phyloP scores from a whole-genome alignment of 2,797 vertebrate genomes.

The Aselliscus stoliczkanus region DNA sequence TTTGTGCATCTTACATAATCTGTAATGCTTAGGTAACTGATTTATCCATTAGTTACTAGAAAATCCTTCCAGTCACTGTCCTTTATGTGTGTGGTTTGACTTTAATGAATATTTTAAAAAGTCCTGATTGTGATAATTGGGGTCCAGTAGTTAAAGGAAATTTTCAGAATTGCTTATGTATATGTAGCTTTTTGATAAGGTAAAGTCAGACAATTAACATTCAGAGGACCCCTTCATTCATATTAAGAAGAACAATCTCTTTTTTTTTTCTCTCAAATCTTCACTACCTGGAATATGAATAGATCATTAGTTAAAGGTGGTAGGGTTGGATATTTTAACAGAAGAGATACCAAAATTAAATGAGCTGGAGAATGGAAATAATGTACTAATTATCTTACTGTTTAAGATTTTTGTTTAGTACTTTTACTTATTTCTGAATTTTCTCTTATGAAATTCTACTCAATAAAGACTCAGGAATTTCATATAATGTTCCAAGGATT shows the following conservation, averaged over 20 bases:
- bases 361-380: not conserved
- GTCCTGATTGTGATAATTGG: conserved; percentile 49
- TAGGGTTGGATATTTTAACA: not conserved
- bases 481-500: not conserved
- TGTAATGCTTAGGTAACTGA: not conserved
- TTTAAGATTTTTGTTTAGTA: not conserved
- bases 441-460: not conserved
- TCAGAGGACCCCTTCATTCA: not conserved
- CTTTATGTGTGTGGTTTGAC: not conserved
- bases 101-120: conserved; percentile 14
- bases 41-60: not conserved
- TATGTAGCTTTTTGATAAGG: conserved; percentile 35
- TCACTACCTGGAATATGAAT: not conserved
- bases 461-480: conserved; percentile 1
- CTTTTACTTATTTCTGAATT: not conserved
- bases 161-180: conserved; percentile 33
- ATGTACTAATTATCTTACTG: not conserved
- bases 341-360: conserved; percentile 3
- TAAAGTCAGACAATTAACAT: conserved; percentile 27
- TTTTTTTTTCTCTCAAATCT: not conserved
- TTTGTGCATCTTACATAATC: not conserved
- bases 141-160: not conserved
- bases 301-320: not conserved
- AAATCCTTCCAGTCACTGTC: not conserved
- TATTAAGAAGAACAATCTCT: not conserved